Evolutionary conservation across 2,113 vertebrate genomes (phyloP), one percentile per base, ranked within the genome.

Genomic region (Sapayoa aenigma): DNA sequence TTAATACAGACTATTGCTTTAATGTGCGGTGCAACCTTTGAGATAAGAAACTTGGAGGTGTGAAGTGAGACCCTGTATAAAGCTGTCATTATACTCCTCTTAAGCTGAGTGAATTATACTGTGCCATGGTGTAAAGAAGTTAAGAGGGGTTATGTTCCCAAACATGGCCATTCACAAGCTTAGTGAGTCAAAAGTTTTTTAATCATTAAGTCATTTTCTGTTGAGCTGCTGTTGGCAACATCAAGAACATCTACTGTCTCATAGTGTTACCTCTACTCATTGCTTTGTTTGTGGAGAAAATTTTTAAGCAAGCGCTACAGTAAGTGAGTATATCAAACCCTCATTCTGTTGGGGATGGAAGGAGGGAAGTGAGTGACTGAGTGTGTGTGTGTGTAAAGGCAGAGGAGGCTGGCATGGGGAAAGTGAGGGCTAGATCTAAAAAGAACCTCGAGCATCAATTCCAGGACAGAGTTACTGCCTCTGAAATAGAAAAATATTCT

Each of bases 1-100:
- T 97, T 97, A 96, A 96, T 96, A 96, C 85, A 93, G 79, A 96
- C 95, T 97, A 92, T 96, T 96, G 92, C 97, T 95, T 95, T 97
- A 98, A 97, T 97, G 95, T 28, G 9, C 53, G 24, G 86, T 93
- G 82, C 94, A 97, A 95, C 97, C 97, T 98, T 85, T 85, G 69
- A 93, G 98, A 98, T 98, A 98, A 97, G 90, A 84, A 96, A 92
- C 74, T 28, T 62, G 58, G 93, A 97, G 78, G 98, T 98, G 98
- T 98, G 94, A 98, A 97, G 85, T 97, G 97, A 98, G 90, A 90
- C 97, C 78, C 95, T 95, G 60, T 84, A 96, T 95, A 97, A 97
- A 94, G 79, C 87, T 97, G 96, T 97, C 96, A 95, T 91, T 96
- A 94, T 95, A 49, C 87, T 95, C 73, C 90, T 97, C 93, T 98